phyloP scores from a whole-genome alignment of 2,797 vertebrate genomes.

The Poliocrania exsul region DNA sequence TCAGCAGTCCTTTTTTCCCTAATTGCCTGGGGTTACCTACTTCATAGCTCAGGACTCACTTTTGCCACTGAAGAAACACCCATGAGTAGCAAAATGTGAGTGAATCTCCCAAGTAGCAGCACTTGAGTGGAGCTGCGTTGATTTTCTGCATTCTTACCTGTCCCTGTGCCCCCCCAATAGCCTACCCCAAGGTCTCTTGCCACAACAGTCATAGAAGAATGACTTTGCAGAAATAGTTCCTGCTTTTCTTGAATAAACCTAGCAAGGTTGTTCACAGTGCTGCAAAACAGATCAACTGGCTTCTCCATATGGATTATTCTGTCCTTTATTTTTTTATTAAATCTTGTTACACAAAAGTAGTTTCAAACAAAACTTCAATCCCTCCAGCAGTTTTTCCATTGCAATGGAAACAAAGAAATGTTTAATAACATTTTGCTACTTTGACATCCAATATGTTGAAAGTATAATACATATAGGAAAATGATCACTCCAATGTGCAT shows the following conservation, averaged over 20 bases:
- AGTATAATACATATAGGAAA: background rate
- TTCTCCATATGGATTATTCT: background rate
- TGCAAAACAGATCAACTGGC: background rate
- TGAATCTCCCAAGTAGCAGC: background rate
- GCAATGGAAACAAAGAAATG: background rate
- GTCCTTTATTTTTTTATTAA: background rate
- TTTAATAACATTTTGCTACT: background rate
- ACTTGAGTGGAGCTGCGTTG: fast-evolving
- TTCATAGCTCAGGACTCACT: background rate
- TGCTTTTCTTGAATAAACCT: background rate
- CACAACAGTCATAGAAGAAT: background rate
- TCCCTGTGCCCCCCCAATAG: fast-evolving
- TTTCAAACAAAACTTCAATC: background rate
- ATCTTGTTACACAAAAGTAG: background rate
- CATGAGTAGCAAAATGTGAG: background rate
- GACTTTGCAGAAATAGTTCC: background rate
- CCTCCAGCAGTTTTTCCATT: background rate
- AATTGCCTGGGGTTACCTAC: background rate
- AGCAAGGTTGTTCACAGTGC: background rate
- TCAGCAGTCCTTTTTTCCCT: background rate
- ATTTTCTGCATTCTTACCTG: background rate
- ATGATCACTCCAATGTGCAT: background rate
- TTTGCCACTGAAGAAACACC: background rate
- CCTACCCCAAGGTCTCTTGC: background rate
- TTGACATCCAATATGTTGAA: background rate